Evolutionary conservation across 2,797 vertebrate species (phyloP).

Genomic region (Salmo trutta): DNA sequence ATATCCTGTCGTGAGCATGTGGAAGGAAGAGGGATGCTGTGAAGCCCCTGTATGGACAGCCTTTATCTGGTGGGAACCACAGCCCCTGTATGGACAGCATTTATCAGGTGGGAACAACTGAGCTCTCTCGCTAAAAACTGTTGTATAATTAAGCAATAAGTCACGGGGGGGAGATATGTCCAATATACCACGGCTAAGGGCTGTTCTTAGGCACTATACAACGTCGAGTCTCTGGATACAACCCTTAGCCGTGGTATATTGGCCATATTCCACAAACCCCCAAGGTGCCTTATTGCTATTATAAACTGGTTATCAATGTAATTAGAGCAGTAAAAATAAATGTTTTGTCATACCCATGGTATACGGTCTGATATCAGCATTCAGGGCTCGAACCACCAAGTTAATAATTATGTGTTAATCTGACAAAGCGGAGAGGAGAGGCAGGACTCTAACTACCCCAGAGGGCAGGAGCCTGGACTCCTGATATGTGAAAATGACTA

Average conservation of each 20-base stretch:
- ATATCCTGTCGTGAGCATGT: conserved; percentile 61
- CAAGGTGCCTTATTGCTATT: too few relatives aligned
- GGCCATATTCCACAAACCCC: too few relatives aligned
- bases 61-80: conserved; percentile 58
- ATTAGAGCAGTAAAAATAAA: too few relatives aligned
- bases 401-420: conserved; percentile 63
- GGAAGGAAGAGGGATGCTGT: conserved; percentile 62
- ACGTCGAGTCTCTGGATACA: too few relatives aligned
- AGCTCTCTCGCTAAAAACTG: conserved; percentile 67
- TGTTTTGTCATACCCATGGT: too few relatives aligned
- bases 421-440: conserved; percentile 40
- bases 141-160: conserved; percentile 35
- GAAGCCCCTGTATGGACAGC: conserved; percentile 38
- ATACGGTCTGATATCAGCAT: too few relatives aligned
- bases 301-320: too few relatives aligned
- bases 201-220: too few relatives aligned
- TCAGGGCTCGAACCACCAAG: too few relatives aligned
- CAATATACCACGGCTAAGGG: too few relatives aligned
- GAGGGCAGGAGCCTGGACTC: conserved; percentile 40
- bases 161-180: too few relatives aligned
- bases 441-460: conserved; percentile 34
- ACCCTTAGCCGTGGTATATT: too few relatives aligned
- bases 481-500: conserved; percentile 20
- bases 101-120: conserved; percentile 6
- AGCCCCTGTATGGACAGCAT: conserved; percentile 25